Base-by-base conservation (phyloP, 2,113 vertebrate genomes). In the human region DNA sequence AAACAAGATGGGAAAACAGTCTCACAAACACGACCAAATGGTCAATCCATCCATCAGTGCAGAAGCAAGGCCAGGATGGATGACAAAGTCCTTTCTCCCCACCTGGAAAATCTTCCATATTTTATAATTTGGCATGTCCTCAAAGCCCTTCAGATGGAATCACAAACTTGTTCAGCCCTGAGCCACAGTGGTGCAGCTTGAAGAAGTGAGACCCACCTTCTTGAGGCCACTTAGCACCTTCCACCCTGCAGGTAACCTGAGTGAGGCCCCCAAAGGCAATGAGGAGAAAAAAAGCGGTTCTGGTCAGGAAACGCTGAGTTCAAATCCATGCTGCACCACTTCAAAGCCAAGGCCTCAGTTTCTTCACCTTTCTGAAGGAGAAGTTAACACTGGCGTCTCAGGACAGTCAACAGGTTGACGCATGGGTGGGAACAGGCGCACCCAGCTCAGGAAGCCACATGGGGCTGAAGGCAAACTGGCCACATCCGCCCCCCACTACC, bases 361-460 rank as follows among this genome's bases (percentile, higher is more conserved):
- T 9, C 0, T 48, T 66, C 81, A 32, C 38, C 23, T 9, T 55
- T 0, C 27, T 11, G 22, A 25, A 48, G 55, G 35, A 40, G 32
- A 55, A 17, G 45, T 16, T 20, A 18, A 32, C 25, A 10, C 10
- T 3, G 3, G 8, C 16, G 3, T 80, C 35, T 68, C 4, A 12
- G 35, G 45, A 40, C 32, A 9, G 18, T 8, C 9, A 12, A 43
- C 7, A 3, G 45, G 13, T 8, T 13, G 61, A 30, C 1, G 25
- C 48, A 0, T 5, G 0, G 6, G 6, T 7, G 32, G 14, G 0
- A 1, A 1, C 8, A 16, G 79, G 25, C 20, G 23, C 5, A 14
- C 40, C 38, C 3, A 30, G 3, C 64, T 1, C 0, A 6, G 73
- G 50, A n/a, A 45, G 12, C 38, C n/a, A 27, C 50, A 17, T 5